A percentile compares a stretch with the other conserved stretches of the same genome.
These are phyloP conservation scores for Anastrepha obliqua DNA, from an alignment of 1,140 invertebrate species.

Conservation along the genomic window DNA sequence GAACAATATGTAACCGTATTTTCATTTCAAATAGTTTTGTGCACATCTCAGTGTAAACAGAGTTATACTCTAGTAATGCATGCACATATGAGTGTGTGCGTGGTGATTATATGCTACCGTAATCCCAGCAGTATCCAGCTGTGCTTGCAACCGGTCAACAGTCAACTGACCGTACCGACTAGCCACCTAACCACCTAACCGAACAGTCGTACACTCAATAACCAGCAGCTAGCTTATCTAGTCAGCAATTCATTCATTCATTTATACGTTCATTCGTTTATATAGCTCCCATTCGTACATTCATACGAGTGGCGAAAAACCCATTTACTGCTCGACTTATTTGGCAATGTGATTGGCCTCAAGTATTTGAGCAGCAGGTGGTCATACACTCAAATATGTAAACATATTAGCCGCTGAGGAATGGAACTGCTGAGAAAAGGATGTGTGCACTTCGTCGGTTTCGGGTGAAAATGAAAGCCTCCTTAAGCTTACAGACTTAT, in stretches of 20 bases:
- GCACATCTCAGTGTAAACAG: not conserved
- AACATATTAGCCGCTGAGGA: too few species aligned
- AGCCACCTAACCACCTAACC: not conserved
- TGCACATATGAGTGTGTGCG: not conserved
- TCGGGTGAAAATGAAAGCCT: too few species aligned
- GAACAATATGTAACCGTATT: not conserved
- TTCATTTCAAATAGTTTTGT: not conserved
- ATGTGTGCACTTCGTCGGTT: too few species aligned
- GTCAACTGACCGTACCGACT: not conserved
- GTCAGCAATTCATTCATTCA: not conserved
- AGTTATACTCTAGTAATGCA: not conserved
- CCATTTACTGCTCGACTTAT: constrained; percentile 12
- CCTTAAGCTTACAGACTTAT: too few species aligned
- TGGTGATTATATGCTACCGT: constrained; percentile 4
- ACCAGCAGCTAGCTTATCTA: not conserved
- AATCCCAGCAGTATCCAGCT: constrained; percentile 24
- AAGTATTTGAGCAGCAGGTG: constrained; percentile 15
- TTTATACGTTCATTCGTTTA: not conserved
- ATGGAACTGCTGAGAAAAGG: too few species aligned
- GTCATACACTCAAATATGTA: not conserved
- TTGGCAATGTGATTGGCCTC: constrained; percentile 11
- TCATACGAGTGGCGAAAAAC: not conserved
- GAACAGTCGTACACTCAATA: not conserved
- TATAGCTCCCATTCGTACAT: not conserved
- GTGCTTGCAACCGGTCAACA: constrained; percentile 9